Evolutionary conservation across 2,113 vertebrate genomes (phyloP).

Genomic region (Crotalus helleri): DNA sequence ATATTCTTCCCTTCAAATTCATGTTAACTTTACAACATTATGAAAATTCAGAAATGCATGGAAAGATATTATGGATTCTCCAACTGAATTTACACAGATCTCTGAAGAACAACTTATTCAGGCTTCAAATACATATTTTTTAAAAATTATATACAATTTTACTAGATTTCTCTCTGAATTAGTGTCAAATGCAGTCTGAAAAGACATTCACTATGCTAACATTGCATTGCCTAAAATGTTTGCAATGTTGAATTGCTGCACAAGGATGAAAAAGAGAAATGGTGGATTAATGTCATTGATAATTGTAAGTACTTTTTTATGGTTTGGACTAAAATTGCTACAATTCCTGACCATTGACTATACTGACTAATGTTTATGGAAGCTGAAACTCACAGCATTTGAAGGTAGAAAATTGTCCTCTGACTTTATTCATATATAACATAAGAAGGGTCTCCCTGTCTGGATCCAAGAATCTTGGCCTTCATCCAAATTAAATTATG

Average conservation of each 20-base stretch:
- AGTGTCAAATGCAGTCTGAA: background rate
- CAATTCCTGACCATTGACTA: background rate
- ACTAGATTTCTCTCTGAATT: background rate
- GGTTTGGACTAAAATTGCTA: background rate
- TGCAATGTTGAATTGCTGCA: background rate
- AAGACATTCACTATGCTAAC: background rate
- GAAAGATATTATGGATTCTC: background rate
- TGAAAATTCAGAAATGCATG: slow-evolving; percentile 22
- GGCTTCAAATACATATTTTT: background rate
- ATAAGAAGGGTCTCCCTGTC: background rate
- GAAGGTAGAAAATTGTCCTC: background rate
- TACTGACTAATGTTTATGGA: background rate
- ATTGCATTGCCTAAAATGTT: background rate
- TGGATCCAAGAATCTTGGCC: background rate
- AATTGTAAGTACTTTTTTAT: background rate
- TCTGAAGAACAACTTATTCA: slow-evolving; percentile 20
- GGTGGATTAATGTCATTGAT: too few relatives aligned
- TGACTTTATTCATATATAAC: background rate
- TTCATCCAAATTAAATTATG: background rate
- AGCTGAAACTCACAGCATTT: background rate
- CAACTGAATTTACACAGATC: slow-evolving; percentile 11
- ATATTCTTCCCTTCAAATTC: slow-evolving; percentile 2
- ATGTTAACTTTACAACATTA: slow-evolving; percentile 49
- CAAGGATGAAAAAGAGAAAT: background rate
- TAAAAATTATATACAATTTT: slow-evolving; percentile 7